These are phyloP conservation scores for Nyctibius grandis DNA, from an alignment of 2,797 vertebrate genomes.

Conservation along the genomic window DNA sequence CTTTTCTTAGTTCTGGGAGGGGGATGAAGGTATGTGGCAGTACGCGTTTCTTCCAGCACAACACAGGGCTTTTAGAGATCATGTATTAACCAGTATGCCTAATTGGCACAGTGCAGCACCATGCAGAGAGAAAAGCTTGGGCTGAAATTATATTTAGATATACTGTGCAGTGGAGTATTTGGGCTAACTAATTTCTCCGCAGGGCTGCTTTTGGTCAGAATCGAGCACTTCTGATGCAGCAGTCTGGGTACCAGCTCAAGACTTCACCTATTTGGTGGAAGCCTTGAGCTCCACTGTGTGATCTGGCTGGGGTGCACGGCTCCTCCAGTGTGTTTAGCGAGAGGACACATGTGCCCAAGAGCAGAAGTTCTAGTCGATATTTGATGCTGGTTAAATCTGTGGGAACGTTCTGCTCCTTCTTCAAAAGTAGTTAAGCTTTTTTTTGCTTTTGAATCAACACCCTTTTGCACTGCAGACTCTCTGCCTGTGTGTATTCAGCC, in stretches of 20 bases:
- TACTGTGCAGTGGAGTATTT: not conserved
- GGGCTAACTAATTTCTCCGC: not conserved
- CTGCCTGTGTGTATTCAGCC: not conserved
- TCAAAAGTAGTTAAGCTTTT: not conserved
- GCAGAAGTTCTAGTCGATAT: not conserved
- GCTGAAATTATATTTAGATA: not conserved
- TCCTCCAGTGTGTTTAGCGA: not conserved
- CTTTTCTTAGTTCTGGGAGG: not conserved
- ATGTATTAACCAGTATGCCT: not conserved
- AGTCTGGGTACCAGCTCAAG: not conserved
- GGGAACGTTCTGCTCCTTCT: not conserved
- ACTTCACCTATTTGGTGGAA: not conserved
- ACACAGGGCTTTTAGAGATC: not conserved
- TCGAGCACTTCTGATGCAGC: fast-evolving
- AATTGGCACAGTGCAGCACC: not conserved
- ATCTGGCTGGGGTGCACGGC: not conserved
- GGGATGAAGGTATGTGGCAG: not conserved
- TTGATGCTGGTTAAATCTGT: not conserved
- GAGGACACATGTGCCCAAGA: fast-evolving
- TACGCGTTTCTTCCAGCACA: not conserved
- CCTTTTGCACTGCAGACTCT: not conserved
- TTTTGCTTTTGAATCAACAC: not conserved
- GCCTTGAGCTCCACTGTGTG: fast-evolving
- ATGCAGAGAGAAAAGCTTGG: not conserved
- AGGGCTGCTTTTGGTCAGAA: not conserved